phyloP scores from a whole-genome alignment of 2,113 vertebrate species.

The Felis chaus region DNA sequence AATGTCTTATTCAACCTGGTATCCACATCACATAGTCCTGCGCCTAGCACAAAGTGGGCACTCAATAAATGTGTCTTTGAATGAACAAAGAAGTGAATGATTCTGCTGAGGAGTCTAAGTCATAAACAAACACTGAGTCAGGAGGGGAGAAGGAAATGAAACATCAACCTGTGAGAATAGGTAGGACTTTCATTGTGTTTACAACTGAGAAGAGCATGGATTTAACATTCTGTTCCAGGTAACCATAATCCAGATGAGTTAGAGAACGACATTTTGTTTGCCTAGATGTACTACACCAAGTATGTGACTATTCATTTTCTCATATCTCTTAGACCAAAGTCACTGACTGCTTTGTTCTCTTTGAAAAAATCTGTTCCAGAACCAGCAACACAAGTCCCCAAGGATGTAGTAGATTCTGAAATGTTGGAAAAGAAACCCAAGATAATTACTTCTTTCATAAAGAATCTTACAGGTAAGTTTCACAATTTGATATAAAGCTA shows the following conservation, averaged over 20 bases:
- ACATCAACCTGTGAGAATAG: neutral
- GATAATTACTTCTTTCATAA: slow-evolving; percentile 59
- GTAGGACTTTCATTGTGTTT: neutral
- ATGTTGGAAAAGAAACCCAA: neutral
- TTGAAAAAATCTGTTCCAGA: neutral
- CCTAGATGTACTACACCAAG: neutral
- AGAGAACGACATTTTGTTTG: neutral
- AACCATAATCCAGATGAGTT: neutral
- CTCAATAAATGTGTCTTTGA: neutral
- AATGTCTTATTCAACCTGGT: neutral
- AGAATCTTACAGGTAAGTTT: slow-evolving; percentile 59
- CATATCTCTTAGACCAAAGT: neutral
- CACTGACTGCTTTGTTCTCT: neutral
- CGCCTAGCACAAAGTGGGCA: neutral
- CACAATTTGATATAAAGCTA: neutral
- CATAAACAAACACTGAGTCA: neutral
- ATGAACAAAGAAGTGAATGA: neutral
- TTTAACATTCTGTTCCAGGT: neutral
- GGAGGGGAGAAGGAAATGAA: neutral
- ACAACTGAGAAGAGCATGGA: neutral
- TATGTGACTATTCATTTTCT: neutral
- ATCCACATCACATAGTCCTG: neutral
- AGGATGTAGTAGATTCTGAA: slow-evolving; percentile 29
- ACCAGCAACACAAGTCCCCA: neutral
- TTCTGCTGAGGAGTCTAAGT: neutral